These are phyloP conservation scores for Hesperia comma DNA, from an alignment of 2,888 invertebrate genomes.

Conservation along the genomic window DNA sequence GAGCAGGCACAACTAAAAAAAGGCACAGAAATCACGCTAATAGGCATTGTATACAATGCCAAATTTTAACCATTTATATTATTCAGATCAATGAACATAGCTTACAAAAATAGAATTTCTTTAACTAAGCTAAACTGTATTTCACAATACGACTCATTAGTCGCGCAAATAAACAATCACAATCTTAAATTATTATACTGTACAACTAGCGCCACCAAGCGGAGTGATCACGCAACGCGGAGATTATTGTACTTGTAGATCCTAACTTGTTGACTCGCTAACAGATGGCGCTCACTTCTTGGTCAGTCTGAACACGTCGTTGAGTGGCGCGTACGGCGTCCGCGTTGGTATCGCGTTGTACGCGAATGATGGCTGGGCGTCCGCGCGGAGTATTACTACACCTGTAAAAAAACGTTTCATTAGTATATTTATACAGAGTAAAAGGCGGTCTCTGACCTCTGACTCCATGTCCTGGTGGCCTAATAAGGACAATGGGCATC, in stretches of 20 bases:
- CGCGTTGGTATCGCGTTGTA: constrained; percentile 76
- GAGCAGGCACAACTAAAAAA: too few species aligned
- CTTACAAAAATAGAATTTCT: constrained; percentile 29
- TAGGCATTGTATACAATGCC: background rate
- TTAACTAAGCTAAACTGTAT: constrained; percentile 18
- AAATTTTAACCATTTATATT: background rate
- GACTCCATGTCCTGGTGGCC: too few species aligned
- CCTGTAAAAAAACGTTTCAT: constrained; percentile 63
- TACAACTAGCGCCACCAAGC: constrained; percentile 38
- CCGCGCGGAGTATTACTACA: constrained; percentile 92
- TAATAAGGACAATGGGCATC: too few species aligned
- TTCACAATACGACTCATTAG: constrained; percentile 24
- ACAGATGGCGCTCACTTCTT: constrained; percentile 64
- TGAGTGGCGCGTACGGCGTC: constrained; percentile 77
- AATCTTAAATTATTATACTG: constrained; percentile 31
- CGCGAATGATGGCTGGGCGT: constrained; percentile 85
- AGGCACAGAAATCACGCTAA: background rate
- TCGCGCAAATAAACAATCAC: constrained; percentile 25
- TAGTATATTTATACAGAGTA: too few species aligned
- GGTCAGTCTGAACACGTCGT: constrained; percentile 75
- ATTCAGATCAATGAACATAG: constrained; percentile 9
- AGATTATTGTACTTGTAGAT: constrained; percentile 64
- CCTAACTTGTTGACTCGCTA: constrained; percentile 41
- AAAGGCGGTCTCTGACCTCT: too few species aligned
- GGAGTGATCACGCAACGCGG: constrained; percentile 23